Evolutionary conservation across 2,888 invertebrate genomes (phyloP), one percentile per base, ranked within the genome.

Genomic region (Pachycephus smyrnensis): DNA sequence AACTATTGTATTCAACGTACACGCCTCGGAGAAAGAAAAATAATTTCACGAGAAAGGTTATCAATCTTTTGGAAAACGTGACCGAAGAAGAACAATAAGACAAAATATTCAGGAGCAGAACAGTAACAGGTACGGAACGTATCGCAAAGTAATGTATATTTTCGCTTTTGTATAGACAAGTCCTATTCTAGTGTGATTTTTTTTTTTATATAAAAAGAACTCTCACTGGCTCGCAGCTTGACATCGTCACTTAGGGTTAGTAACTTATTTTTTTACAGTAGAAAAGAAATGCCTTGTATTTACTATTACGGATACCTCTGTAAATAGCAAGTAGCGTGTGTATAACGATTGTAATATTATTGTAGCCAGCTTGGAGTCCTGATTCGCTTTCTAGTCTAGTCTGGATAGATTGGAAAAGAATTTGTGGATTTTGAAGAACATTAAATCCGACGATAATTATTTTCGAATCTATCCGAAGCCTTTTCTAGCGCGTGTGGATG

Each of bases 341-440:
- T 15, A 40, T 69, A 30, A 69, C 69, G 69, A 69, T 30, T 32
- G 30, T 32, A 40, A 40, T 68, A 77, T 82, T 75, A 81, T 83
- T 75, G 78, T 79, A 82, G 82, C 78, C 75, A 80, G 80, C 84
- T 85, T 84, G 76, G 85, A 85, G 82, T 87, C 81, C 84, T 77
- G 81, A 86, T 89, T 82, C 15, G 89, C 88, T 89, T 87, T 85
- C 87, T 89, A 89, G 87, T 90, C 90, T 90, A 90, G 90, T 90
- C 90, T 86, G 86, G 83, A 81, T 86, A 87, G 81, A 78, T 33
- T 15, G 32, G 23, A 35, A 36, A 35, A 11, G n/a, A 36, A 23
- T 73, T 69, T 30, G 15, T 32, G 69, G 32, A 32, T 69, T 69
- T 30, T 15, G 1, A 40, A 4, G 15, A 40, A 15, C 6, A 15